Evolutionary conservation across 2,797 vertebrate species (phyloP).

Genomic region (Decapterus maruadsi): DNA sequence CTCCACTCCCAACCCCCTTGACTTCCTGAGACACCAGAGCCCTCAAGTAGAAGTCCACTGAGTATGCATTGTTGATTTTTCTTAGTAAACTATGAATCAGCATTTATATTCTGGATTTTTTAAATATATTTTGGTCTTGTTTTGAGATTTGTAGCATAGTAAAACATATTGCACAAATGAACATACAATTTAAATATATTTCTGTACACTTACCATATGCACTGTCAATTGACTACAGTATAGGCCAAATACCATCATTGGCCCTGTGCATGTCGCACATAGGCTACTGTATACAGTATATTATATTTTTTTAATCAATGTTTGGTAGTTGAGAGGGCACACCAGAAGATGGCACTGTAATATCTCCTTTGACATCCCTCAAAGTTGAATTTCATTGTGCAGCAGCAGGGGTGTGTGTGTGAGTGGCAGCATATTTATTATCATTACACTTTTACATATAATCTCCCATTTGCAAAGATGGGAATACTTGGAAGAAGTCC

Average conservation of each 20-base stretch:
- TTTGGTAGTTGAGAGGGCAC: constrained; percentile 39
- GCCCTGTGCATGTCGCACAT: not conserved
- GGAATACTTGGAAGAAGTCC: constrained; percentile 13
- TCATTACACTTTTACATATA: constrained; percentile 12
- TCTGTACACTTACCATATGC: not conserved
- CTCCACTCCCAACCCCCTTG: constrained; percentile 41
- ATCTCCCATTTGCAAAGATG: constrained; percentile 19
- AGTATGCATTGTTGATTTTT: constrained; percentile 3
- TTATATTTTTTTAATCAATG: constrained; percentile 21
- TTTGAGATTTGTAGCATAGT: not conserved
- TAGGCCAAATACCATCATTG: not conserved
- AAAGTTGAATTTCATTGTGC: constrained; percentile 43
- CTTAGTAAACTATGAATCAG: not conserved
- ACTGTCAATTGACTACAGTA: not conserved
- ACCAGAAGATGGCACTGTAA: constrained; percentile 77
- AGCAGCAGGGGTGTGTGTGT: constrained; percentile 30
- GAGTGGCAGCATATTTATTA: constrained; percentile 20
- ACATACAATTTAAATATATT: not conserved
- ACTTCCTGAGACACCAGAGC: constrained; percentile 73
- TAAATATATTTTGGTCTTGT: too few relatives aligned
- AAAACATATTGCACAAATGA: not conserved
- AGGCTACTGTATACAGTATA: not conserved
- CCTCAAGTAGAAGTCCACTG: constrained; percentile 23
- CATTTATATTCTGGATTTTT: not conserved
- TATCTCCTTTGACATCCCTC: constrained; percentile 45